Evolutionary conservation across 2,113 vertebrate species (phyloP).

Genomic region (Coturnix japonica): DNA sequence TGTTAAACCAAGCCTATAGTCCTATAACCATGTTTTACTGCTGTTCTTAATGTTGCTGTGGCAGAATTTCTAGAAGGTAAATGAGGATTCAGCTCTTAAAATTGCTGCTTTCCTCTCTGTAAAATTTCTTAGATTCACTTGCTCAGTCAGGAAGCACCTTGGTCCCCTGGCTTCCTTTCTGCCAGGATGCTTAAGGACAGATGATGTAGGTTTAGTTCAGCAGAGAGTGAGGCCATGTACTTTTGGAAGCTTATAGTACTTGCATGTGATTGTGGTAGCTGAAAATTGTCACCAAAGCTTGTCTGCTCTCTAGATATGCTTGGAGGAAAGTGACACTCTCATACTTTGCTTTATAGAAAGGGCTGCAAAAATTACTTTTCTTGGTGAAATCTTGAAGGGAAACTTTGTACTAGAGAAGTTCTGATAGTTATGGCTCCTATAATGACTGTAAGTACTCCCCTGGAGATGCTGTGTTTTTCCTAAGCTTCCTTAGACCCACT

Average conservation of each 20-base stretch:
- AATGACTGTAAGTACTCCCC: not conserved
- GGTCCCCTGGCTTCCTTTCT: not conserved
- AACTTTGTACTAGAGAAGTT: not conserved
- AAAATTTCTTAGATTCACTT: not conserved
- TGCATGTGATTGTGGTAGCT: not conserved
- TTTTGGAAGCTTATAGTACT: not conserved
- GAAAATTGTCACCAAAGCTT: not conserved
- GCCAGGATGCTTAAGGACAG: not conserved
- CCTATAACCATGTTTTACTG: not conserved
- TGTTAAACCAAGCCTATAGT: not conserved
- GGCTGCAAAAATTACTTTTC: not conserved
- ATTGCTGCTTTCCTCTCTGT: not conserved
- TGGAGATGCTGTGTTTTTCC: conserved; percentile 12
- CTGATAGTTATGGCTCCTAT: not conserved
- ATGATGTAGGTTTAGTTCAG: not conserved
- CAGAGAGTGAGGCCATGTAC: not conserved
- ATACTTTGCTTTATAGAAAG: not conserved
- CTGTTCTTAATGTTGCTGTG: not conserved
- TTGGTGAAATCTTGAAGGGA: not conserved
- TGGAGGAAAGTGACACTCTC: not conserved
- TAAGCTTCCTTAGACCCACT: conserved; percentile 16
- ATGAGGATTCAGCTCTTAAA: not conserved
- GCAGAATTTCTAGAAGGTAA: not conserved
- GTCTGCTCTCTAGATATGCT: not conserved
- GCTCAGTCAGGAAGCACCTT: not conserved